A percentile compares a stretch with the other conserved stretches of the same genome.
These are phyloP conservation scores for Gambusia holbrooki DNA, from an alignment of 2,113 vertebrate genomes.

Conservation along the genomic window DNA sequence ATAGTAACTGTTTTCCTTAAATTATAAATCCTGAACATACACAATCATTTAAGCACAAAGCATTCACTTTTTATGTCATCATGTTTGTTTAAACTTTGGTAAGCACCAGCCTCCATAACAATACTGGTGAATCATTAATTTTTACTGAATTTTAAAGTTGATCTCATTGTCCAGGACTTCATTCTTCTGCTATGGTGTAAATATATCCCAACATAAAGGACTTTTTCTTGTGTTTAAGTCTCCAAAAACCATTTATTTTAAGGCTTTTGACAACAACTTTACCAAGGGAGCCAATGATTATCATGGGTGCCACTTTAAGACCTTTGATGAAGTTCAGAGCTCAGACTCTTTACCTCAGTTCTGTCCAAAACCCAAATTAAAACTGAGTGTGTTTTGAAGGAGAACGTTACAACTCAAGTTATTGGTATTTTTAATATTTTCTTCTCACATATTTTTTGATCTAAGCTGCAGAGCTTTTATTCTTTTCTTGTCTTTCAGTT, in stretches of 20 bases:
- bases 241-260: neutral
- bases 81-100: neutral
- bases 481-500: conserved; percentile 12
- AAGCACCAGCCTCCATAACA: no score
- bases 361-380: neutral
- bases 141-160: neutral
- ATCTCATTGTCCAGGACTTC: neutral
- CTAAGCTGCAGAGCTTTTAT: neutral
- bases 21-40: neutral
- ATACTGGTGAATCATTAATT: neutral
- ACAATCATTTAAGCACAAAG: neutral
- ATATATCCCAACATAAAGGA: neutral
- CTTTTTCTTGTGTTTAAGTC: neutral
- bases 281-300: neutral
- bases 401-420: neutral
- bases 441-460: neutral
- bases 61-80: neutral
- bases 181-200: neutral
- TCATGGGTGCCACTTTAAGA: neutral
- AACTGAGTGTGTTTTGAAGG: neutral
- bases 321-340: neutral
- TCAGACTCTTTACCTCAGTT: neutral
- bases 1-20: neutral
- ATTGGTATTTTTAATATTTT: neutral
- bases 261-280: neutral